Evolutionary conservation across 1,140 invertebrate genomes (phyloP).

Genomic region (Littorina saxatilis): DNA sequence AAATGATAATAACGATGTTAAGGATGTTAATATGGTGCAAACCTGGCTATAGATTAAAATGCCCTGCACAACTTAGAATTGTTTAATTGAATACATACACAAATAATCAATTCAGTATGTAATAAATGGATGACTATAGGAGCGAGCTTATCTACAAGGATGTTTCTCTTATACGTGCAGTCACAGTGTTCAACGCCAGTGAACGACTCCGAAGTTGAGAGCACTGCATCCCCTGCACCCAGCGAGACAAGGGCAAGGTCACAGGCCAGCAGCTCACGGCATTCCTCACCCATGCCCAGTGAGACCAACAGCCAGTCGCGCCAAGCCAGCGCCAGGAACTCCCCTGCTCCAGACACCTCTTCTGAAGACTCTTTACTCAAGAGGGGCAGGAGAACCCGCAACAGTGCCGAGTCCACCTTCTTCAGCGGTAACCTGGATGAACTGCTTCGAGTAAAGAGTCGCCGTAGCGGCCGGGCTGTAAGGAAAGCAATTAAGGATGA

Average conservation of each 20-base stretch:
- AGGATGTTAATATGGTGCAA: no score
- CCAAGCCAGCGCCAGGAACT: neutral
- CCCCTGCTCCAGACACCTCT: neutral
- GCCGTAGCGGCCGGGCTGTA: neutral
- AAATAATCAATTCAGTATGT: no score
- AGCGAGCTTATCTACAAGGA: no score
- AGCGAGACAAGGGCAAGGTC: neutral
- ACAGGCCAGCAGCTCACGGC: conserved; percentile 3
- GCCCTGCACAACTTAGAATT: no score
- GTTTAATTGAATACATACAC: no score
- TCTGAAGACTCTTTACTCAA: neutral
- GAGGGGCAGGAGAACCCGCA: conserved; percentile 8
- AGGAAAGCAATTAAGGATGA: neutral
- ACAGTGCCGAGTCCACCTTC: neutral
- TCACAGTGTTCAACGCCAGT: neutral
- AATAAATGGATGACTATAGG: no score
- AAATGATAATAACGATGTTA: no score
- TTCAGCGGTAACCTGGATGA: neutral
- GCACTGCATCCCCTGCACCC: neutral
- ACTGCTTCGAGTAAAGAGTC: neutral
- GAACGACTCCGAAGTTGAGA: conserved; percentile 14
- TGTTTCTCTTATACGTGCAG: neutral
- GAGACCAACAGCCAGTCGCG: neutral
- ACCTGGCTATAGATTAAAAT: no score
- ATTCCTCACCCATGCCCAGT: conserved; percentile 1